Evolutionary conservation across 1,140 invertebrate species (phyloP).

Genomic region (Papilio polyxenes): DNA sequence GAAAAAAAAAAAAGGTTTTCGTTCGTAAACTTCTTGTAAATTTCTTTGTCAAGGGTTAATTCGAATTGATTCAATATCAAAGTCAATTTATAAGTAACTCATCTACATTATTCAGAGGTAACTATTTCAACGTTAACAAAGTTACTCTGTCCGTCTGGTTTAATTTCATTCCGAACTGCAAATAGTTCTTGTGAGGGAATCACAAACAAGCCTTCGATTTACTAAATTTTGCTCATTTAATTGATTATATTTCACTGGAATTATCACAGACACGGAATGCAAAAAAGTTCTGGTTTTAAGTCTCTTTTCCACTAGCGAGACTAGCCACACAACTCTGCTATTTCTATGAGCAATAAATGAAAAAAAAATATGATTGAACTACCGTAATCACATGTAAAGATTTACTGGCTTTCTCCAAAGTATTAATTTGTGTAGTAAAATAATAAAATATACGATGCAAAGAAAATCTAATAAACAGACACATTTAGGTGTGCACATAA

Average conservation of each 20-base stretch:
- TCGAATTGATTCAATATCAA: not conserved
- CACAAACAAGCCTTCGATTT: conserved; percentile 3
- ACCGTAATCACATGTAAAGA: no score
- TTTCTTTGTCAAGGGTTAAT: no score
- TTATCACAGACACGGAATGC: no score
- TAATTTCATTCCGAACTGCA: conserved; percentile 3
- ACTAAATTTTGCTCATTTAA: not conserved
- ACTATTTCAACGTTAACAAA: conserved; percentile 29
- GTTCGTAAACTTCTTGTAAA: no score
- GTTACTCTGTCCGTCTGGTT: conserved; percentile 27
- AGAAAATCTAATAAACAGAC: conserved; percentile 10
- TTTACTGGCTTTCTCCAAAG: not conserved
- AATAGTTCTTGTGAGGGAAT: not conserved
- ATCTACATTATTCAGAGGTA: conserved; percentile 4
- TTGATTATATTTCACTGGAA: not conserved
- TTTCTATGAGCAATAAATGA: no score
- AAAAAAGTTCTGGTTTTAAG: no score
- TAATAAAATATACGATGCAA: not conserved
- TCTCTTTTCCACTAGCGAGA: no score
- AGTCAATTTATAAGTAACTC: not conserved
- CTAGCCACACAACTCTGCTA: no score
- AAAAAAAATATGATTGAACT: no score
- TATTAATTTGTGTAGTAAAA: not conserved
- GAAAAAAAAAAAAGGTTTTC: no score
- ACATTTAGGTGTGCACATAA: not conserved